Percentiles rank a stretch among this genome's conserved stretches.
phyloP scores from a whole-genome alignment of 2,888 invertebrate genomes.

The Teinopalpus imperialis region DNA sequence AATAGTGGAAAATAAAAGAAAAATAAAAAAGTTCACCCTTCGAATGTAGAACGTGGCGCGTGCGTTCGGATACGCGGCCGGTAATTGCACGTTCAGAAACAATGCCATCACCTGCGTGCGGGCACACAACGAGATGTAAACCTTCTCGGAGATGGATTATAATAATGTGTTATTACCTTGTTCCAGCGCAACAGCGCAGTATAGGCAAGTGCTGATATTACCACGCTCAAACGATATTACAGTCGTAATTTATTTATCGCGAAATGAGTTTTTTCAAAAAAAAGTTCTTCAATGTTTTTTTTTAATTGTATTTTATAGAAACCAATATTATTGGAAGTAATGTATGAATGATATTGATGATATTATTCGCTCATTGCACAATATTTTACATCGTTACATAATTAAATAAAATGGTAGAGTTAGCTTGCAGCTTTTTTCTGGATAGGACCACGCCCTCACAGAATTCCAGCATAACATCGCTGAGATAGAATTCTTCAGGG shows the following conservation, averaged over 20 bases:
- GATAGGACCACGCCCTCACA: too few species aligned
- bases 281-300: too few species aligned
- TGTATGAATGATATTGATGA: too few species aligned
- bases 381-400: too few species aligned
- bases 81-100: constrained; percentile 45
- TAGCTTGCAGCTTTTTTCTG: too few species aligned
- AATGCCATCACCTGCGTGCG: constrained; percentile 46
- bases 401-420: too few species aligned
- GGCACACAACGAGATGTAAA: constrained; percentile 33
- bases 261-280: too few species aligned
- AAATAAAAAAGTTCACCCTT: constrained; percentile 31
- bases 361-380: too few species aligned
- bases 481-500: too few species aligned
- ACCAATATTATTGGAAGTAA: too few species aligned
- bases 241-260: neutral
- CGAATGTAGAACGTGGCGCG: constrained; percentile 57
- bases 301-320: too few species aligned
- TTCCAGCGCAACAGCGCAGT: neutral
- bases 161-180: constrained; percentile 4
- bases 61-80: constrained; percentile 38
- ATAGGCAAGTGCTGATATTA: neutral
- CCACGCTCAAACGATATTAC: neutral
- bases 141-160: constrained; percentile 1
- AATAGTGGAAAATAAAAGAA: constrained; percentile 43
- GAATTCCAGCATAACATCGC: too few species aligned